These are phyloP conservation scores for Lepisosteus osseus DNA, from an alignment of 2,113 vertebrate species.

Conservation along the genomic window DNA sequence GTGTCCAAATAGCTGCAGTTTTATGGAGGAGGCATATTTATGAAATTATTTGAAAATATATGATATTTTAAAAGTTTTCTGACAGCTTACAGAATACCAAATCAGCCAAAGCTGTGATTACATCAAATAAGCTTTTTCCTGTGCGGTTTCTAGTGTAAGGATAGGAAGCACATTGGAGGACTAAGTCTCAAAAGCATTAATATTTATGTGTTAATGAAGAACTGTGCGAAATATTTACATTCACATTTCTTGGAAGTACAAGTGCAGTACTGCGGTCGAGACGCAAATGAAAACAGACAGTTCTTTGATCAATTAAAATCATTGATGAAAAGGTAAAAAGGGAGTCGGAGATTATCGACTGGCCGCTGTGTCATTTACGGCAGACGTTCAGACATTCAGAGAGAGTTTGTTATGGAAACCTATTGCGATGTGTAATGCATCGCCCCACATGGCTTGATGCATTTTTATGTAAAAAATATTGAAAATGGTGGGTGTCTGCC, in stretches of 20 bases:
- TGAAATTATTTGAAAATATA: background rate
- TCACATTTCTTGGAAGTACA: background rate
- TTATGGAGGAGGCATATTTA: background rate
- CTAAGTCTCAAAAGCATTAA: background rate
- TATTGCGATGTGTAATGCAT: too few species aligned
- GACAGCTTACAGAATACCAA: background rate
- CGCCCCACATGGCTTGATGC: too few species aligned
- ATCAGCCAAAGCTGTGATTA: background rate
- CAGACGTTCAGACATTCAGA: too few species aligned
- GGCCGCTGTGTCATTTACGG: too few species aligned
- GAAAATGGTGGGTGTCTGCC: background rate
- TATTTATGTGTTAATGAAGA: conserved; percentile 3
- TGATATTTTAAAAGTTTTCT: background rate
- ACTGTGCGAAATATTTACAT: background rate
- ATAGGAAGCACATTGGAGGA: background rate
- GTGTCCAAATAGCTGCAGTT: background rate
- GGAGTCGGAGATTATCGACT: too few species aligned
- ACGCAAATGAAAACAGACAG: background rate
- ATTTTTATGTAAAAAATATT: background rate
- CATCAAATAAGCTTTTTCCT: background rate
- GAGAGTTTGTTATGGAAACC: too few species aligned
- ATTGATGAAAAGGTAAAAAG: background rate
- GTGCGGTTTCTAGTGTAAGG: background rate
- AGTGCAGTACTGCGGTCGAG: background rate
- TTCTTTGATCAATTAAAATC: background rate